phyloP scores from a whole-genome alignment of 2,888 invertebrate genomes.

The Drosophila mayaguana region DNA sequence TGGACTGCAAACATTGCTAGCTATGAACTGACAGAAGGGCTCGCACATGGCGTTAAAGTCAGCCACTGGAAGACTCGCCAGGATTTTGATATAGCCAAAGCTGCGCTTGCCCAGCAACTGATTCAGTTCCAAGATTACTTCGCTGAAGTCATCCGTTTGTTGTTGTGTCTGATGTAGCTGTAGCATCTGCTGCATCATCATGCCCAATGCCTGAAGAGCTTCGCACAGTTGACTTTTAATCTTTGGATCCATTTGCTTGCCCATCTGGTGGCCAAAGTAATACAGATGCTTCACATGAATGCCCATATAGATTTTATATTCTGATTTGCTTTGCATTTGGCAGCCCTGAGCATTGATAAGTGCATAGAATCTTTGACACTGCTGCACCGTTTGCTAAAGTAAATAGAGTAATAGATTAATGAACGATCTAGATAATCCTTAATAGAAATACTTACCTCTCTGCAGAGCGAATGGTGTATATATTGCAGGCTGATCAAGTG shows the following conservation, averaged over 20 bases:
- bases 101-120: slow-evolving; percentile 53
- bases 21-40: slow-evolving; percentile 50
- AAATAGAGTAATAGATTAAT: neutral
- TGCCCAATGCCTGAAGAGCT: slow-evolving; percentile 52
- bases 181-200: slow-evolving; percentile 63
- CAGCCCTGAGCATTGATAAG: slow-evolving; percentile 49
- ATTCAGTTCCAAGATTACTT: slow-evolving; percentile 58
- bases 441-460: slow-evolving; percentile 46
- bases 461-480: slow-evolving; percentile 62
- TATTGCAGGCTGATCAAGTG: slow-evolving; percentile 69
- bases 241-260: slow-evolving; percentile 21
- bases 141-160: slow-evolving; percentile 28
- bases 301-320: slow-evolving; percentile 59
- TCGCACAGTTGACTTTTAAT: slow-evolving; percentile 20
- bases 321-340: slow-evolving; percentile 59
- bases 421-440: neutral
- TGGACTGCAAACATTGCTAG: neutral
- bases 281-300: slow-evolving; percentile 67
- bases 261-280: slow-evolving; percentile 40
- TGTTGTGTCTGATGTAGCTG: slow-evolving; percentile 32
- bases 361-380: slow-evolving; percentile 57
- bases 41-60: slow-evolving; percentile 37
- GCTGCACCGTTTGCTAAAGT: slow-evolving; percentile 52
- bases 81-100: slow-evolving; percentile 40
- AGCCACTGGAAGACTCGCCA: slow-evolving; percentile 49